Base-by-base conservation (phyloP, 1,140 invertebrate genomes). In the Musca vetustissima region DNA sequence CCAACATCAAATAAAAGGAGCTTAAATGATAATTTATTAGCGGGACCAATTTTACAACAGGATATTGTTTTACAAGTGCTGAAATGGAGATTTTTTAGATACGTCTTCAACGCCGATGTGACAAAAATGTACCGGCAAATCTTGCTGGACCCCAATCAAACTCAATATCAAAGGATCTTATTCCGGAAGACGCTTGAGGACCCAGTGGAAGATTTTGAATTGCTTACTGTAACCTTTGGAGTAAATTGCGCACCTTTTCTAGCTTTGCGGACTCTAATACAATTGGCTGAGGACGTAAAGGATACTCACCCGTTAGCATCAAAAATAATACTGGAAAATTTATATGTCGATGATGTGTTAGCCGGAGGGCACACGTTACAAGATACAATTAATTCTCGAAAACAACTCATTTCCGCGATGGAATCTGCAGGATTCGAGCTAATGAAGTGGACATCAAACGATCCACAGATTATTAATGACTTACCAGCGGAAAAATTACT, bases 41-140 rank as follows among this genome's bases (percentile, higher is more conserved):
- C 52, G 19, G 66, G 66, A 47, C 66, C 66, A 36, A 22, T 32
- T 19, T 43, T 67, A 9, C 52, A 55, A 55, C 22, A 19, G 15
- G 32, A 67, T 9, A 15, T 67, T 19, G 36, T 36, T 28, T 13
- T 43, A 1, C 24, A 55, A 21, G 13, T 67, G 2, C 0, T 57
- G 2, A 19, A 22, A 47, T 67, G 50, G 24, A n/a, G 52, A 11
- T 36, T 22, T 9, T 55, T 43, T 22, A 15, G 52, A 36, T 67
- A 53, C 15, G 52, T 57, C 28, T 55, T 67, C 15, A 43, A 50
- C 22, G 50, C 25, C 11, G 66, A 67, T 17, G 36, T 57, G 2
- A 28, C 32, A 14, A 67, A 67, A n/a, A 67, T 67, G 66, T 67
- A 67, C 22, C 25, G 66, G 4, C 28, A 43, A 32, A 67, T 67